These are phyloP conservation scores for Diorhabda carinulata DNA, from an alignment of 1,140 invertebrate genomes.

Conservation along the genomic window DNA sequence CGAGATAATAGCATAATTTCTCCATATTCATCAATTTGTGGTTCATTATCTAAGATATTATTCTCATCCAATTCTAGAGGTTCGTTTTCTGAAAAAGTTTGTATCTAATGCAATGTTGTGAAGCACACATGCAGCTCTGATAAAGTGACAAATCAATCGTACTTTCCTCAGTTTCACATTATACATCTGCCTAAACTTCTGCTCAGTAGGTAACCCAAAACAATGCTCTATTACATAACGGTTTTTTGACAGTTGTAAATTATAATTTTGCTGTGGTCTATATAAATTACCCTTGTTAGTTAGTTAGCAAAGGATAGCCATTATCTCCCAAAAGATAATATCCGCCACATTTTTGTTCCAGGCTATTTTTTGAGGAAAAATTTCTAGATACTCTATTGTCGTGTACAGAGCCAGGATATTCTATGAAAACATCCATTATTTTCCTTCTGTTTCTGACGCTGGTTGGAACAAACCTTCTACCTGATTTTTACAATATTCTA, in stretches of 20 bases:
- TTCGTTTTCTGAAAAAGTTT: constrained; percentile 7
- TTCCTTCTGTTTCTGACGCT: constrained; percentile 1
- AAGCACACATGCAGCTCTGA: constrained; percentile 27
- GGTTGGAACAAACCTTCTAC: no score
- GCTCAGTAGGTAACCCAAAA: constrained; percentile 30
- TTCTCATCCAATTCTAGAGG: neutral
- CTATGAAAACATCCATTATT: constrained; percentile 34
- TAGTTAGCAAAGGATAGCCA: constrained; percentile 28
- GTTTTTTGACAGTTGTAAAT: constrained; percentile 23
- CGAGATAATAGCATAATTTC: neutral
- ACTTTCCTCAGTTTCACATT: constrained; percentile 30
- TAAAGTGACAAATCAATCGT: constrained; percentile 20
- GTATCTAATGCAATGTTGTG: constrained; percentile 29
- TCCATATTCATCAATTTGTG: constrained; percentile 3
- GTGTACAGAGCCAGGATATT: constrained; percentile 32
- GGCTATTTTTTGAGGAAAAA: constrained; percentile 18
- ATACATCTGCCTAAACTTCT: constrained; percentile 30
- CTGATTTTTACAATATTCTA: no score
- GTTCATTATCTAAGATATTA: constrained; percentile 1
- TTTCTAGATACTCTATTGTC: constrained; percentile 30
- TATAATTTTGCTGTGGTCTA: constrained; percentile 21
- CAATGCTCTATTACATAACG: constrained; percentile 28
- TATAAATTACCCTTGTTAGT: constrained; percentile 28
- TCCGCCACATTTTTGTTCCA: constrained; percentile 27
- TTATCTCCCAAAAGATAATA: constrained; percentile 32